Conservation (phyloP, 2,888 invertebrate genomes). For the Toxonevra muliebris region DNA sequence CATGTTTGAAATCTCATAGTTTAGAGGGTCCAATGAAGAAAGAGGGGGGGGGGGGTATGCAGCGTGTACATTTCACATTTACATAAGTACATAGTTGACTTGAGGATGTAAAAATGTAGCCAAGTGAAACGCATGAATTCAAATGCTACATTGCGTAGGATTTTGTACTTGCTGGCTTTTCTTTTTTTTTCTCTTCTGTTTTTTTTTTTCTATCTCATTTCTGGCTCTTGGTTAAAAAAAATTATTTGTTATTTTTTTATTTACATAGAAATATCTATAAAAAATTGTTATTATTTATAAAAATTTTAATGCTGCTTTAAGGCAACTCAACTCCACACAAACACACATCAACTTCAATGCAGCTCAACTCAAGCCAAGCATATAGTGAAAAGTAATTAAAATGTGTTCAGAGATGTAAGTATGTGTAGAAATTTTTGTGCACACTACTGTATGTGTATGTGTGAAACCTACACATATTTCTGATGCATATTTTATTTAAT, state of each 20-base stretch:
- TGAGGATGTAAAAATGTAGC: no score
- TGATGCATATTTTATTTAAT: slow-evolving; percentile 18
- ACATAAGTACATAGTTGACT: no score
- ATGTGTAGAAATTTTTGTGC: slow-evolving; percentile 1
- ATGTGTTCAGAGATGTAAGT: neutral
- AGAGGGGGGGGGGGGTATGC: neutral
- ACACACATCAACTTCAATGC: neutral
- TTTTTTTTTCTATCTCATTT: no score
- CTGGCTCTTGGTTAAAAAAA: no score
- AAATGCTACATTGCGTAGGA: neutral
- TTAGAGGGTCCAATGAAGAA: neutral
- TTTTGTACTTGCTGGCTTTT: neutral
- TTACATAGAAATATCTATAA: slow-evolving; percentile 31
- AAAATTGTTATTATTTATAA: slow-evolving; percentile 19
- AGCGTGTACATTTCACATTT: neutral
- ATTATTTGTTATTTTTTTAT: slow-evolving; percentile 27
- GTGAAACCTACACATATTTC: slow-evolving; percentile 21
- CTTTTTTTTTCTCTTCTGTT: neutral
- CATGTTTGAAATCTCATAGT: slow-evolving; percentile 1
- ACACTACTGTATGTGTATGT: neutral
- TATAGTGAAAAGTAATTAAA: neutral
- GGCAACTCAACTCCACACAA: neutral
- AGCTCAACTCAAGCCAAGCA: no score
- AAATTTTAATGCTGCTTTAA: neutral
- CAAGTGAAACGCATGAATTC: no score